phyloP scores from a whole-genome alignment of 2,797 vertebrate species.

The Smutsia temminckii region DNA sequence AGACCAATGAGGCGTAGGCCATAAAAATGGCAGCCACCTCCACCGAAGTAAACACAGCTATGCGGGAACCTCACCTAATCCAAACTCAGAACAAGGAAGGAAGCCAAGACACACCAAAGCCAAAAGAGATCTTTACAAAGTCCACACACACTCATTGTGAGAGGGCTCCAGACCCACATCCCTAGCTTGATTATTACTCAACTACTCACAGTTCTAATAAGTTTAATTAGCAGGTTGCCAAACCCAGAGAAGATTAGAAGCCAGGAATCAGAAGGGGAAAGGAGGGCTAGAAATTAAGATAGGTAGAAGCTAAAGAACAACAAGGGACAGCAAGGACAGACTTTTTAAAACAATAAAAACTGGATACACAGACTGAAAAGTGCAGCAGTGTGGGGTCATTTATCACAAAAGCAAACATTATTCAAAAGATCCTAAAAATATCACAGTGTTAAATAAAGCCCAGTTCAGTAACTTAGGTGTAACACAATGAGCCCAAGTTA shows the following conservation, averaged over 20 bases:
- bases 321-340: neutral
- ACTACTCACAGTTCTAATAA: neutral
- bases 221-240: slow-evolving; percentile 47
- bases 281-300: neutral
- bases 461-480: neutral
- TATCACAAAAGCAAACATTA: slow-evolving; percentile 45
- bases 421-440: slow-evolving; percentile 18
- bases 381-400: neutral
- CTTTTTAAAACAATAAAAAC: slow-evolving; percentile 14
- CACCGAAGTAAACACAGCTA: neutral
- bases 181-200: neutral
- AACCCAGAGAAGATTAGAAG: neutral
- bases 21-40: neutral
- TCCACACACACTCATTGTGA: neutral
- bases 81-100: neutral
- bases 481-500: neutral
- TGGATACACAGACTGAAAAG: neutral
- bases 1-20: neutral
- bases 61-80: neutral
- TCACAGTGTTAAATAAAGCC: neutral
- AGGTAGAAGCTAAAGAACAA: neutral
- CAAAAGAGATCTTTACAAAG: neutral
- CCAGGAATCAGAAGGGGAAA: neutral
- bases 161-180: neutral
- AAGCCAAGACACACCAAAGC: neutral